phyloP scores from a whole-genome alignment of 2,113 vertebrate genomes.

The Loxodonta africana region DNA sequence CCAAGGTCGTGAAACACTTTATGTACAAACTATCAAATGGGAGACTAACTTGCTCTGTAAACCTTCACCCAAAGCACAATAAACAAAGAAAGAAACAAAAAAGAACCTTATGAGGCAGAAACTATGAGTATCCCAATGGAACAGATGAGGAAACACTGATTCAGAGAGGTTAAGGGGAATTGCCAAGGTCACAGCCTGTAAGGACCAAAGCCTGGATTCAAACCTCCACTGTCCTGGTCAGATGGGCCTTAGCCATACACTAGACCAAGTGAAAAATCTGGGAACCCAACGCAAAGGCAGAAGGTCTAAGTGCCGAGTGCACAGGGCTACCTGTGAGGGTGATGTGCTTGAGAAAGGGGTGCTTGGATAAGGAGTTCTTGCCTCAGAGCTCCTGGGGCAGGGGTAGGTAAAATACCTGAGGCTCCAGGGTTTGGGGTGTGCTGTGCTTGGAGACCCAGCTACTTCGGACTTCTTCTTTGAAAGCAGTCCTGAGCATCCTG shows the following conservation, averaged over 20 bases:
- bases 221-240: neutral
- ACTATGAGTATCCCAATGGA: neutral
- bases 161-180: neutral
- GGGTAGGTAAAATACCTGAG: neutral
- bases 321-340: accelerated
- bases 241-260: neutral
- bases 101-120: neutral
- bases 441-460: neutral
- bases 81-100: no score
- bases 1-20: no score
- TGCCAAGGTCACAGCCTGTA: neutral
- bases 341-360: neutral
- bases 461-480: neutral
- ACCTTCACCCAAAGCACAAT: no score
- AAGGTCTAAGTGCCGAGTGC: neutral
- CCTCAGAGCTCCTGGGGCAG: neutral
- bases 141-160: neutral
- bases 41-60: no score
- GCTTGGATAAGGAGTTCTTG: neutral
- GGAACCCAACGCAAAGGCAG: neutral
- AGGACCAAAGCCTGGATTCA: neutral
- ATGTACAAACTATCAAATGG: no score
- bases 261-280: neutral
- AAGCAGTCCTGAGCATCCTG: neutral
- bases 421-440: accelerated